Evolutionary conservation across 2,797 vertebrate genomes (phyloP).

Genomic region (Hippocampus kuda): DNA sequence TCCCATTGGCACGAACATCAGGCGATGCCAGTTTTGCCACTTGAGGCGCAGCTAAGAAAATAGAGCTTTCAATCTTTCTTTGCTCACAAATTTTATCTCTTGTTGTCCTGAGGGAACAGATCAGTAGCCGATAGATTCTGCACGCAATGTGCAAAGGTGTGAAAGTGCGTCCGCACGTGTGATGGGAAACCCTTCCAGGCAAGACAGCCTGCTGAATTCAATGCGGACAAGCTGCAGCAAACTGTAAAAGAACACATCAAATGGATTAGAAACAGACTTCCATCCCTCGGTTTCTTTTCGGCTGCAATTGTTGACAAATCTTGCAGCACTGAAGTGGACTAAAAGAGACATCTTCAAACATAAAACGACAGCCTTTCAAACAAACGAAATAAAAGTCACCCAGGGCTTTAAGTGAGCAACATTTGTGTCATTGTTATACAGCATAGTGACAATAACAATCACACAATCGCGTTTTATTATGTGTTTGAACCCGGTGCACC

Average conservation of each 20-base stretch:
- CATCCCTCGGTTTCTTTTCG: slow-evolving; percentile 44
- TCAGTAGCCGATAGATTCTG: slow-evolving; percentile 18
- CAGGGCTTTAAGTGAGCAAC: slow-evolving; percentile 59
- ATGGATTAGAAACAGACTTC: slow-evolving; percentile 49
- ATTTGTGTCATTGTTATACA: slow-evolving; percentile 58
- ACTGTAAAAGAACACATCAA: slow-evolving; percentile 42
- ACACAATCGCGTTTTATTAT: slow-evolving; percentile 66
- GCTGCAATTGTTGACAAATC: slow-evolving; percentile 45
- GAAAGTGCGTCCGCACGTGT: slow-evolving; percentile 13
- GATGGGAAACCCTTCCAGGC: slow-evolving; percentile 12
- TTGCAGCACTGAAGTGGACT: slow-evolving; percentile 37
- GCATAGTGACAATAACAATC: slow-evolving; percentile 56
- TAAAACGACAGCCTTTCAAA: slow-evolving; percentile 53
- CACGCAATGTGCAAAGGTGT: slow-evolving; percentile 20
- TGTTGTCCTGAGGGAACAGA: slow-evolving; percentile 6
- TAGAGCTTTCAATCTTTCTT: background rate
- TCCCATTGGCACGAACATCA: background rate
- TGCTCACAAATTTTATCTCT: background rate
- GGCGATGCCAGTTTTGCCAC: too few species aligned
- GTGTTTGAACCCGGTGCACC: slow-evolving; percentile 64
- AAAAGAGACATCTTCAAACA: slow-evolving; percentile 37
- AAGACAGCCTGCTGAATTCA: slow-evolving; percentile 6
- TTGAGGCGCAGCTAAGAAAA: too few species aligned
- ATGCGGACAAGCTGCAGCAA: slow-evolving; percentile 25
- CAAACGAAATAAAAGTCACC: slow-evolving; percentile 59